A percentile compares a stretch with the other conserved stretches of the same genome.
These are phyloP conservation scores for Todus mexicanus DNA, from an alignment of 2,797 vertebrate species.

Conservation along the genomic window DNA sequence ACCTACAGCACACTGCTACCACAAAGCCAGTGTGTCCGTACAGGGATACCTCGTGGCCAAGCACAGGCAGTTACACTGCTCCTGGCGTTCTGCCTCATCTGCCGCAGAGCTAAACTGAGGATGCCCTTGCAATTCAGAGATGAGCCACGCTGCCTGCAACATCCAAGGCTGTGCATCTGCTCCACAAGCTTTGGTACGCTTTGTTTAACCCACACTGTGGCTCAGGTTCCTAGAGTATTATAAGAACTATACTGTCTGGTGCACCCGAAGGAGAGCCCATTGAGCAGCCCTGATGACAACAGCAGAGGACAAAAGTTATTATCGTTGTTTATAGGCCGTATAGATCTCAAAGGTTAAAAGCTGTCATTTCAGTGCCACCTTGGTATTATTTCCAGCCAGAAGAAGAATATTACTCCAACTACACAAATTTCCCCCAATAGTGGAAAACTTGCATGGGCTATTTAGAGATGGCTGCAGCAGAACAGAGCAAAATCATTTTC, in stretches of 20 bases:
- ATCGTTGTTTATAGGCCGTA: neutral
- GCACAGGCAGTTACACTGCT: neutral
- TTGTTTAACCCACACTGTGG: neutral
- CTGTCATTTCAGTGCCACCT: neutral
- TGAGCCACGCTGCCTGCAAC: neutral
- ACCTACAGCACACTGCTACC: neutral
- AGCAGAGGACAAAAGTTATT: neutral
- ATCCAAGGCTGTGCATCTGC: neutral
- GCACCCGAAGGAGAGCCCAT: neutral
- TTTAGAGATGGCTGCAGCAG: neutral
- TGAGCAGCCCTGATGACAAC: neutral
- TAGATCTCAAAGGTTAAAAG: neutral
- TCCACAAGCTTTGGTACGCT: neutral
- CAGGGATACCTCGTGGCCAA: rapidly evolving
- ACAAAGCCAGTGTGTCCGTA: neutral
- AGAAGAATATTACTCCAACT: neutral
- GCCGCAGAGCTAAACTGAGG: neutral
- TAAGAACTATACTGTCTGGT: neutral
- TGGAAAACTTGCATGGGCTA: neutral
- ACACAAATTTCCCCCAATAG: neutral
- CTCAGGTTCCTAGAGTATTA: neutral
- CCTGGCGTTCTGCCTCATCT: neutral
- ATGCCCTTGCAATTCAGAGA: neutral
- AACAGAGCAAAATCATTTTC: neutral
- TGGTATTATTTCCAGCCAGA: neutral